Evolutionary conservation across 1,140 invertebrate genomes (phyloP).

Genomic region (Brachionus calyciflorus): DNA sequence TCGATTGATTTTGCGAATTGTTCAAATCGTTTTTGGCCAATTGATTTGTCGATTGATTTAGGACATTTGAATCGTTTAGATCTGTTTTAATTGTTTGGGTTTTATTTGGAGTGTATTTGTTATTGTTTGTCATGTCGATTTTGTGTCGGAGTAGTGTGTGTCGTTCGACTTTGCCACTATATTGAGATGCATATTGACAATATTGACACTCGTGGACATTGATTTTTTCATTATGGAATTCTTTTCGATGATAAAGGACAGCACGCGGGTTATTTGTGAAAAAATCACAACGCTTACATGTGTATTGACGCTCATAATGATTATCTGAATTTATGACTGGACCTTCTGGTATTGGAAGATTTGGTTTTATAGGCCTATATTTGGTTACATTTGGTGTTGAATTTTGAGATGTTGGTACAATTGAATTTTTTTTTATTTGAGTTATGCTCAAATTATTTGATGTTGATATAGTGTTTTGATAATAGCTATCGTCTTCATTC

Average conservation of each 20-base stretch:
- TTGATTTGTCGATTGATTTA: constrained; percentile 36
- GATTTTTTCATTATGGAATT: constrained; percentile 40
- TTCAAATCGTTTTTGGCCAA: constrained; percentile 21
- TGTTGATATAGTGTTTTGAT: neutral
- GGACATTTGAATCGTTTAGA: constrained; percentile 30
- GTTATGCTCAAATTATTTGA: neutral
- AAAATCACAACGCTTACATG: constrained; percentile 41
- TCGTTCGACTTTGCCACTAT: constrained; percentile 41
- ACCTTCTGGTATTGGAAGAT: neutral
- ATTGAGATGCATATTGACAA: constrained; percentile 39
- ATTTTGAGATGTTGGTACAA: neutral
- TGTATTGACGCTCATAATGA: constrained; percentile 36
- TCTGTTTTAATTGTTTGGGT: neutral
- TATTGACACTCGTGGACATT: constrained; percentile 37
- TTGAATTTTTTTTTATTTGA: no score
- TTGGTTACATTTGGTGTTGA: neutral
- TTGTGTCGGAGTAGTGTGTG: constrained; percentile 43
- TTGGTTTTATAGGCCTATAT: neutral
- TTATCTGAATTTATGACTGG: constrained; percentile 37
- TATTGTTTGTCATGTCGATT: constrained; percentile 24
- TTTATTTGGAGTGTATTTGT: constrained; percentile 28
- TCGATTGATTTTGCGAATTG: neutral
- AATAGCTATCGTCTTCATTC: neutral
- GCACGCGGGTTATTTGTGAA: constrained; percentile 28
- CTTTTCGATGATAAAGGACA: constrained; percentile 33